Conservation (phyloP, 2,797 vertebrate genomes). For the Lutjanus argentimaculatus region DNA sequence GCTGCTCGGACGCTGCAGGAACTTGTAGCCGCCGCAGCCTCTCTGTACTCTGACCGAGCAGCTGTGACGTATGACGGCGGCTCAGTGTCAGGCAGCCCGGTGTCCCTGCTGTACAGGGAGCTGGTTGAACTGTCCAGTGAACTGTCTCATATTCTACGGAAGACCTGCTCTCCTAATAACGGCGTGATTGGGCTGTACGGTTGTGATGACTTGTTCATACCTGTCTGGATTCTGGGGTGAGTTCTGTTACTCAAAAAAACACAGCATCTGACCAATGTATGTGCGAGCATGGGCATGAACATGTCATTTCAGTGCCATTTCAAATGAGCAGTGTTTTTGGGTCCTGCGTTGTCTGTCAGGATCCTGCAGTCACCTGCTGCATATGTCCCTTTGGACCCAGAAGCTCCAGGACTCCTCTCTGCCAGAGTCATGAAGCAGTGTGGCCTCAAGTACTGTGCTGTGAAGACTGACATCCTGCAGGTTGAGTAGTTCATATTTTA, state of each 20-base stretch:
- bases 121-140: slow-evolving; percentile 77
- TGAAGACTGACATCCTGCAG: slow-evolving; percentile 89
- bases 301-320: not conserved
- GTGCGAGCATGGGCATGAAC: not conserved
- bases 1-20: slow-evolving; percentile 84
- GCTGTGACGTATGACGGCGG: slow-evolving; percentile 89
- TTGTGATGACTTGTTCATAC: slow-evolving; percentile 87
- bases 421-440: slow-evolving; percentile 87
- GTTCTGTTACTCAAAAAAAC: slow-evolving; percentile 16
- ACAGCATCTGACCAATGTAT: not conserved
- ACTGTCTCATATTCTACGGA: slow-evolving; percentile 82
- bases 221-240: slow-evolving; percentile 96
- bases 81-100: slow-evolving; percentile 28
- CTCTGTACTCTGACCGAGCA: slow-evolving; percentile 64
- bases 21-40: slow-evolving; percentile 81
- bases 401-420: slow-evolving; percentile 84
- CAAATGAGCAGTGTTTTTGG: not conserved
- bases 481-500: slow-evolving; percentile 71
- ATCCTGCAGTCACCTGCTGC: slow-evolving; percentile 93
- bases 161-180: slow-evolving; percentile 61
- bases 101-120: slow-evolving; percentile 79
- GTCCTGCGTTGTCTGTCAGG: slow-evolving; percentile 41
- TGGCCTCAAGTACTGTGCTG: slow-evolving; percentile 87
- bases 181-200: slow-evolving; percentile 90
- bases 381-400: slow-evolving; percentile 93